Conservation (phyloP, 2,113 vertebrate genomes). For the Apodemus sylvaticus region DNA sequence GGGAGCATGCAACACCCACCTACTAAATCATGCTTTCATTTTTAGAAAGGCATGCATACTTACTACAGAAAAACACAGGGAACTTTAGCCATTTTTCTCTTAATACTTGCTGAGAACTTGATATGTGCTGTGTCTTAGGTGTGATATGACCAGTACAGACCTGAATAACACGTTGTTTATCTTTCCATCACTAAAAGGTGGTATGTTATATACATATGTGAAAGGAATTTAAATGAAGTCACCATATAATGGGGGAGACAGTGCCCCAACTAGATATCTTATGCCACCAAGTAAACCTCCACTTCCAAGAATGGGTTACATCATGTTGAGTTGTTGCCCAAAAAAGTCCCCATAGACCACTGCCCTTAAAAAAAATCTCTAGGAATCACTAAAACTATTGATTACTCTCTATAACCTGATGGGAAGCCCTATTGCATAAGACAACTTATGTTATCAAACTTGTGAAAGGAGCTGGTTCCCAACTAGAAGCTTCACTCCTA, state of each 20-base stretch:
- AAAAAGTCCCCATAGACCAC: not conserved
- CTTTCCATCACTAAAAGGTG: slow-evolving; percentile 11
- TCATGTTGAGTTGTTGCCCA: not conserved
- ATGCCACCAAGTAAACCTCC: not conserved
- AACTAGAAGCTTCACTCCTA: not conserved
- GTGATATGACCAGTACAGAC: not conserved
- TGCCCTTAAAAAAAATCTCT: not conserved
- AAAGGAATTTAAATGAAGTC: not conserved
- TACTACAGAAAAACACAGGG: slow-evolving; percentile 27
- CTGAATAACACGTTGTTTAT: slow-evolving; percentile 23
- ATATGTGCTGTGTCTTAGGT: not conserved
- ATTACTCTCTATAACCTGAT: not conserved
- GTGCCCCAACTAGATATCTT: not conserved
- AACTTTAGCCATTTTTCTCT: slow-evolving; percentile 29
- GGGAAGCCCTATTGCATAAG: not conserved
- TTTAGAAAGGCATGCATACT: not conserved
- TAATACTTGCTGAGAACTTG: slow-evolving; percentile 50
- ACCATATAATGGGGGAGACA: not conserved
- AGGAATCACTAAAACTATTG: not conserved
- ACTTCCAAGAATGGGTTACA: not conserved
- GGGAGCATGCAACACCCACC: not conserved
- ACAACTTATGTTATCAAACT: not conserved
- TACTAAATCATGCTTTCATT: not conserved
- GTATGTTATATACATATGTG: not conserved
- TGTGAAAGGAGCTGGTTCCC: not conserved